phyloP scores from a whole-genome alignment of 2,113 vertebrate species.

The Macquaria ambigua region DNA sequence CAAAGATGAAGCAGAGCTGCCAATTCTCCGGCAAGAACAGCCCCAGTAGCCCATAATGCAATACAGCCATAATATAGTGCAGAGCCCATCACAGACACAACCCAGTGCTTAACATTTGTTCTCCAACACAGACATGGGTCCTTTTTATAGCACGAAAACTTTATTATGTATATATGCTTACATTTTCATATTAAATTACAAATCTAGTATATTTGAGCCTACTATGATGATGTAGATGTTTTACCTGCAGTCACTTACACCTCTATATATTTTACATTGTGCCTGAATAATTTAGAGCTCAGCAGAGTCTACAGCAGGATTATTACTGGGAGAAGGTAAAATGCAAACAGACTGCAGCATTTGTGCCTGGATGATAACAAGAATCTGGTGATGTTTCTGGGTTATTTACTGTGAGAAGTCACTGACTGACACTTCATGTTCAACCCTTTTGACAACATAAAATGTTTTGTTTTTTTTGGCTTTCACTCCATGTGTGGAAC shows the following conservation, averaged over 20 bases:
- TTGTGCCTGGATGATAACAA: slow-evolving; percentile 50
- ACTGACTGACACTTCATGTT: slow-evolving; percentile 49
- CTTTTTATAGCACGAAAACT: slow-evolving; percentile 28
- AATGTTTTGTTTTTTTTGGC: slow-evolving; percentile 11
- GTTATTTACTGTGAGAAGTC: slow-evolving; percentile 36
- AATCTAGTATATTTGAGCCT: slow-evolving; percentile 6
- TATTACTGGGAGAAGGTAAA: slow-evolving; percentile 49
- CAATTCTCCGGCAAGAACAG: slow-evolving; percentile 44
- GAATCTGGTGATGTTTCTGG: slow-evolving; percentile 48
- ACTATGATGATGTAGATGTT: neutral
- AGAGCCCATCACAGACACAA: slow-evolving; percentile 48
- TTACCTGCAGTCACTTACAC: slow-evolving; percentile 47
- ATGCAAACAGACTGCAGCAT: slow-evolving; percentile 52
- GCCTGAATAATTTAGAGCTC: slow-evolving; percentile 65
- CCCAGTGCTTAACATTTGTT: slow-evolving; percentile 10
- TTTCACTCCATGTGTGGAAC: neutral
- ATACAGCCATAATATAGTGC: slow-evolving; percentile 45
- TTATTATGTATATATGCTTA: slow-evolving; percentile 8
- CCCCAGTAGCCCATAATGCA: slow-evolving; percentile 53
- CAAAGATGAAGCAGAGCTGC: slow-evolving; percentile 54
- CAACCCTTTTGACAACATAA: slow-evolving; percentile 44
- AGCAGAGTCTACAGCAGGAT: slow-evolving; percentile 44
- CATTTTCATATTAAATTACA: slow-evolving; percentile 37
- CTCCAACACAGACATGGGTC: slow-evolving; percentile 9
- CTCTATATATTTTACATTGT: slow-evolving; percentile 58